Percentiles rank a stretch among this genome's conserved stretches.
phyloP scores from a whole-genome alignment of 2,113 vertebrate species.

The Serinus canaria region DNA sequence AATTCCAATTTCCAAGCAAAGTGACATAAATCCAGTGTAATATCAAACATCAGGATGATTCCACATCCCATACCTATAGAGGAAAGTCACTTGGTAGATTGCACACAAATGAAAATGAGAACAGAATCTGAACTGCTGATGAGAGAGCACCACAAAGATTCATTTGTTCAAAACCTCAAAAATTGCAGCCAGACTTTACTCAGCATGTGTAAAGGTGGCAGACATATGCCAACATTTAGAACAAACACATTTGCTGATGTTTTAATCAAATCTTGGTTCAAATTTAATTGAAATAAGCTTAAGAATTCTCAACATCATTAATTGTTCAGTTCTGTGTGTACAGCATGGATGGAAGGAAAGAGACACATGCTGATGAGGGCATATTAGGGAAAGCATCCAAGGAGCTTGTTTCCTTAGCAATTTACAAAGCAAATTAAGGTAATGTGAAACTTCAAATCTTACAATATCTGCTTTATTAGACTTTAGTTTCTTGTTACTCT shows the following conservation, averaged over 20 bases:
- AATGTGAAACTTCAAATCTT: slow-evolving; percentile 41
- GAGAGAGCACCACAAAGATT: not conserved
- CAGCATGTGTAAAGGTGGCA: slow-evolving; percentile 15
- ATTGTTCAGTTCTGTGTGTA: not conserved
- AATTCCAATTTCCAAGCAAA: not conserved
- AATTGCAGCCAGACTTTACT: not conserved
- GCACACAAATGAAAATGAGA: not conserved
- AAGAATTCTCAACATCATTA: not conserved
- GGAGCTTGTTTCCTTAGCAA: slow-evolving; percentile 13
- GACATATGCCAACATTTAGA: not conserved
- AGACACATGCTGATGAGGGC: not conserved
- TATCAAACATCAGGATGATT: not conserved
- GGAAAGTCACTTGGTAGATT: rapidly evolving
- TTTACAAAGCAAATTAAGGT: slow-evolving; percentile 54
- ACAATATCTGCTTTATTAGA: slow-evolving; percentile 56
- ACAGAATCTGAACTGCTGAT: not conserved
- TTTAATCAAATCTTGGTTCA: slow-evolving; percentile 1
- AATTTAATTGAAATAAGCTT: slow-evolving; percentile 10
- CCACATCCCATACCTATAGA: not conserved
- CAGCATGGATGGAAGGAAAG: not conserved
- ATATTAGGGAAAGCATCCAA: not conserved
- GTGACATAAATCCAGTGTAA: not conserved
- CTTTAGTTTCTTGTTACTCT: slow-evolving; percentile 54
- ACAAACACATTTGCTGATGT: not conserved
- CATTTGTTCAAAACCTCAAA: not conserved